These are phyloP conservation scores for Nemapogon koenigi DNA, from an alignment of 2,888 invertebrate genomes.

Conservation along the genomic window DNA sequence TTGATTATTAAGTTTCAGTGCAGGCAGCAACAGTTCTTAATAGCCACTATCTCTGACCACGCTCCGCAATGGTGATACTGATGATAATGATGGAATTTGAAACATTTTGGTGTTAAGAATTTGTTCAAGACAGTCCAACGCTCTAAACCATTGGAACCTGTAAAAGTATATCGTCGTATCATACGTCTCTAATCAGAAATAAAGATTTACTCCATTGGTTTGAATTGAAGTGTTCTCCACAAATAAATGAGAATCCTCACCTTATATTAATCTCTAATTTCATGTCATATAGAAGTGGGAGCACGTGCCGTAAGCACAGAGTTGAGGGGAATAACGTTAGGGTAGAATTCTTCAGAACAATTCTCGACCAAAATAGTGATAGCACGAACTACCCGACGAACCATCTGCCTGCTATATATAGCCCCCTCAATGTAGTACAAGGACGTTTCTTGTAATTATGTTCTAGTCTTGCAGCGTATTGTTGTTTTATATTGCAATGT, in stretches of 20 bases:
- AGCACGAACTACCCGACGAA: constrained; percentile 36
- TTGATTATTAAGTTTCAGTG: too few relatives aligned
- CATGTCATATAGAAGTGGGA: constrained; percentile 2
- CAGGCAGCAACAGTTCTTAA: too few relatives aligned
- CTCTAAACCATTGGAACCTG: too few relatives aligned
- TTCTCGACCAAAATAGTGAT: constrained; percentile 35
- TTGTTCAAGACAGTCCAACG: too few relatives aligned
- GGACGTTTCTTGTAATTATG: constrained; percentile 29
- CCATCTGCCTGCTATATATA: constrained; percentile 37
- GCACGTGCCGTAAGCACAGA: constrained; percentile 2
- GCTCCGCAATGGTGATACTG: too few relatives aligned
- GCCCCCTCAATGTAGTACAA: constrained; percentile 61
- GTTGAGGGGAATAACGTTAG: neutral
- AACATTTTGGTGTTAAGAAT: too few relatives aligned
- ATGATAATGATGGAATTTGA: too few relatives aligned
- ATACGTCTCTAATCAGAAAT: neutral
- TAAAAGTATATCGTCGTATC: neutral
- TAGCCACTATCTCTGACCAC: too few relatives aligned
- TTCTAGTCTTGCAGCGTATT: neutral
- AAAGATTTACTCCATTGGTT: too few relatives aligned
- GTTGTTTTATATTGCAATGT: too few relatives aligned
- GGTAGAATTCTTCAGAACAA: neutral
- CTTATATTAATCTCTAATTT: constrained; percentile 2
- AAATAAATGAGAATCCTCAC: too few relatives aligned
- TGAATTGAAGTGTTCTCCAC: too few relatives aligned